These are phyloP conservation scores for Galaxea fascicularis DNA, from an alignment of 92 coral and sea anemone species.

Conservation along the genomic window DNA sequence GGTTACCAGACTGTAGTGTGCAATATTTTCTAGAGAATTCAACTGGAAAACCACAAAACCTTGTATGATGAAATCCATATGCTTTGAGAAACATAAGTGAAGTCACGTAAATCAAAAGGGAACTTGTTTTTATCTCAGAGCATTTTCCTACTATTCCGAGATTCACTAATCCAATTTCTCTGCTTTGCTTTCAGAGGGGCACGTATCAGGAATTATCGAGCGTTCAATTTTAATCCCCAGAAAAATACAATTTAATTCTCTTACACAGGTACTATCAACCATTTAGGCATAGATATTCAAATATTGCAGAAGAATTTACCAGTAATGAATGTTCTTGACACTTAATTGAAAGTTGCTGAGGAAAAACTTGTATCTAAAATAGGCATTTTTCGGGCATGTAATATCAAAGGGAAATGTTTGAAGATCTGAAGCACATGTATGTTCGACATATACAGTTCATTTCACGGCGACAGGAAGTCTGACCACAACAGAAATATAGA, in stretches of 20 bases:
- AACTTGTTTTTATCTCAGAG: not conserved
- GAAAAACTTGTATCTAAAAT: not conserved
- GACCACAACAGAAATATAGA: slow-evolving; percentile 17
- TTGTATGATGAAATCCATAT: slow-evolving; percentile 13
- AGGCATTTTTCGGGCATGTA: not conserved
- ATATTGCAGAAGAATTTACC: not conserved
- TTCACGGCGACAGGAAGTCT: slow-evolving; percentile 35
- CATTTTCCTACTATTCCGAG: not conserved
- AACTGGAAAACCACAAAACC: slow-evolving; percentile 28
- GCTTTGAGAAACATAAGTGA: not conserved
- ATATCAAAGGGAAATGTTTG: not conserved
- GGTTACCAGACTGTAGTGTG: not conserved
- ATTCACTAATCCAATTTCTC: slow-evolving; percentile 19
- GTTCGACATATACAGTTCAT: slow-evolving; percentile 10
- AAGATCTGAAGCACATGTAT: not conserved
- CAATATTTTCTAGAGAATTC: not conserved
- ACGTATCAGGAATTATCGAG: slow-evolving; percentile 1
- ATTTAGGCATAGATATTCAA: not conserved
- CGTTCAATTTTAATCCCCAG: slow-evolving; percentile 9
- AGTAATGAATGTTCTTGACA: not conserved
- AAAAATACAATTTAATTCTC: not conserved
- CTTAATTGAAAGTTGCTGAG: not conserved
- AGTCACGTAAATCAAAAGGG: not conserved
- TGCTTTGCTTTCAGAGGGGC: not conserved
- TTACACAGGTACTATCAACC: not conserved